Base-by-base conservation (phyloP, 2,888 invertebrate species). In the Lordiphosa fenestrarum region DNA sequence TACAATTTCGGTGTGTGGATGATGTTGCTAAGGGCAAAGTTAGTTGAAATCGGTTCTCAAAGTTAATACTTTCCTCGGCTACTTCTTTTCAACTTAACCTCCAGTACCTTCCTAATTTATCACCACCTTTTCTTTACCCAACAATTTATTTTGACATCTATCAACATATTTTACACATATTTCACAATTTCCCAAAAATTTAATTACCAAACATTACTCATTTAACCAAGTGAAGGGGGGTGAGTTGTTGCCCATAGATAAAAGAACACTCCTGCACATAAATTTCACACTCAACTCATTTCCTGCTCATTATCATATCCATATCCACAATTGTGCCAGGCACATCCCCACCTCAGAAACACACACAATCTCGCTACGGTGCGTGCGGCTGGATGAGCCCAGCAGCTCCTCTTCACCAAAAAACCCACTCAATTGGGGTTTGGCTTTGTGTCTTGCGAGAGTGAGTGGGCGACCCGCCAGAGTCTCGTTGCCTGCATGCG, bases 261-360 rank as follows among this genome's bases (percentile, higher is more conserved):
- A 42, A 39, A 13, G 36, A 61, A 73, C 77, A 82, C 77, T 77
- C 77, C 77, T 82, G 84, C 56, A 61, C 78, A 77, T 77, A 84
- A 77, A 77, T 77, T 84, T 84, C 78, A 82, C 84, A 82, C 77
- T 78, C 78, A 69, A 82, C 84, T 84, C 77, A 84, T 84, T 77
- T 77, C 77, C 77, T 84, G 77, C 77, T 77, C 84, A 77, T 77
- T 77, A 77, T 77, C 77, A 77, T 76, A 76, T 71, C 71, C 66
- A 71, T 64, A 52, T 67, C 36, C 50, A 52, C 50, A 63, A 71
- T 75, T 63, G 76, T 61, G 66, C 49, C 52, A 71, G 19, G 40
- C 21, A 40, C 1, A 19, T 2, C 19, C 1, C 25, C 25, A 42
- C 23, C 25, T 42, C 13, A 42, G 30, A 42, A 13, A 30, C 42